Base-by-base conservation (phyloP, 2,113 vertebrate genomes). In the Odontesthes bonariensis region DNA sequence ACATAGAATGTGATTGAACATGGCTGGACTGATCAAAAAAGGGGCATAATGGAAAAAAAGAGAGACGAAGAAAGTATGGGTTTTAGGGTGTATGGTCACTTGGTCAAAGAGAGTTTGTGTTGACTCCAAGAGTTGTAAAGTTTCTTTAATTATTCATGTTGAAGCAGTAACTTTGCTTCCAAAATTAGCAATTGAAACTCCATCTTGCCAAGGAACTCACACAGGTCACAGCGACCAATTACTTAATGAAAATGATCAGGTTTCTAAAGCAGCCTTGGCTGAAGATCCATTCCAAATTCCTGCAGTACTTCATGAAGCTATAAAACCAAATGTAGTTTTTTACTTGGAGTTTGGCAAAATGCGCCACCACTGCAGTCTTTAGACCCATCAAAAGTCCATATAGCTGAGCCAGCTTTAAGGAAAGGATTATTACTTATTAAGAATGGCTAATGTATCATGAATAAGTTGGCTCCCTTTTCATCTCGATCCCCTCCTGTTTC, bases 191-290 rank as follows among this genome's bases (percentile, higher is more conserved):
- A 92, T 90, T 91, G 89, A 92, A 93, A 93, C 91, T 83, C 85
- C 89, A 91, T 91, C 91, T 92, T 74, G 82, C 83, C 82, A 86
- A 86, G 80, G 64, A 89, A 88, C 80, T 86, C 79, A n/a, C 82
- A 83, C 86, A 89, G 91, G 91, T 88, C 92, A 91, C 74, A 57
- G 69, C 69, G 51, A 89, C 83, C 90, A 92, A 92, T 93, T 92
- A 92, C 90, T 91, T 92, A 91, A 92, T 93, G 90, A 92, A 92
- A 92, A 88, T 86, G 87, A 92, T 93, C 90, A 84, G 88, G 92
- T 92, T 93, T 92, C 91, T 85, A 68, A 78, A 78, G 85, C 73
- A 54, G 75, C 67, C 31, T 81, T 74, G 87, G 86, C 86, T 63
- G 31, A 35, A 65, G 42, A 27, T 53, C 52, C 1, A 22, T 79